Percentiles rank a stretch among this genome's conserved stretches.
These are phyloP conservation scores for Blera fallax DNA, from an alignment of 2,888 invertebrate species.

Conservation along the genomic window DNA sequence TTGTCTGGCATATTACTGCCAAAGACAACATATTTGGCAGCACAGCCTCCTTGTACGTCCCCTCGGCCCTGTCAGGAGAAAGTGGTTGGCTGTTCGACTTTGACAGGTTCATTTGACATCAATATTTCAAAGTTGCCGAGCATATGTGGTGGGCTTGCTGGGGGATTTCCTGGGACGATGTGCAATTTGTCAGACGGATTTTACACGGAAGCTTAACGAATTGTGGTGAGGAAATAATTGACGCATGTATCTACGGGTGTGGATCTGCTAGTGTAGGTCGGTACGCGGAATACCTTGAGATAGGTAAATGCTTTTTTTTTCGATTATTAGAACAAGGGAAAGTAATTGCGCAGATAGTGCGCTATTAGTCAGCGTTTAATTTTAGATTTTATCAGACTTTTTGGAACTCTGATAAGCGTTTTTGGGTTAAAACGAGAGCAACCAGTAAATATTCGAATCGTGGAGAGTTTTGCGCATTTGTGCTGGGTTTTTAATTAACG, in stretches of 20 bases:
- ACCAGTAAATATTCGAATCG: not conserved
- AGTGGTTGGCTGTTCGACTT: conserved; percentile 77
- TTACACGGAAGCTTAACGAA: conserved; percentile 33
- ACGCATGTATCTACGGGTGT: not conserved
- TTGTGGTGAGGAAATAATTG: not conserved
- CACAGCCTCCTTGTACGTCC: not conserved
- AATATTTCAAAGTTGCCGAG: conserved; percentile 24
- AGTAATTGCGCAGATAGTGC: not conserved
- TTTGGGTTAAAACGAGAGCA: not conserved
- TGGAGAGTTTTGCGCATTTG: not conserved
- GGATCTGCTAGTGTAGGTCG: not conserved
- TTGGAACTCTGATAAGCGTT: not conserved
- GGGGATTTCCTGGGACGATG: conserved; percentile 4
- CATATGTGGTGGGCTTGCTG: not conserved
- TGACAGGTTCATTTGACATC: conserved; percentile 71
- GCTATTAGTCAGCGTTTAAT: conserved; percentile 1
- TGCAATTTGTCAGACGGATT: conserved; percentile 41
- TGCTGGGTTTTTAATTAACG: not conserved
- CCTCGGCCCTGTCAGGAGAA: conserved; percentile 74
- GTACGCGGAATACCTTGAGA: not conserved
- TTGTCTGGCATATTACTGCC: conserved; percentile 32
- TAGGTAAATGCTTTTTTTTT: no score
- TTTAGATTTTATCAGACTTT: not conserved
- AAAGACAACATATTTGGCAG: conserved; percentile 7
- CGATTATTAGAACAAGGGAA: not conserved